Conservation (phyloP, 2,797 vertebrate species). For the Melopsittacus undulatus region DNA sequence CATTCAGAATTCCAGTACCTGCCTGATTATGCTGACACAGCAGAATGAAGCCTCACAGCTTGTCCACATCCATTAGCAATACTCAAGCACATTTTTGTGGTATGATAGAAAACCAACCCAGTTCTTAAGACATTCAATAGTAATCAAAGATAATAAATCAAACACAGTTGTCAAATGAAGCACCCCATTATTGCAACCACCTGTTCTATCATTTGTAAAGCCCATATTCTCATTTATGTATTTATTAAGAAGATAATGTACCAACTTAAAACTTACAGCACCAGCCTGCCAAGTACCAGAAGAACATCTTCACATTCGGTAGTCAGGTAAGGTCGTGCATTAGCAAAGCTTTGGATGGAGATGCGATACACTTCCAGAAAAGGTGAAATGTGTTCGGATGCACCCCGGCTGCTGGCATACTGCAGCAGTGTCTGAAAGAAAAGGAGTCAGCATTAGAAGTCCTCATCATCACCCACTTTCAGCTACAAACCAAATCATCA, state of each 20-base stretch:
- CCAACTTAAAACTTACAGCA: constrained; percentile 87
- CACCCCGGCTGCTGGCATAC: constrained; percentile 92
- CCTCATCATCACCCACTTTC: neutral
- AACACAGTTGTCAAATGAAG: neutral
- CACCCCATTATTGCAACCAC: neutral
- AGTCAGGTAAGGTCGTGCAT: constrained; percentile 92
- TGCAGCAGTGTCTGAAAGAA: constrained; percentile 89
- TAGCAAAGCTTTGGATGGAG: constrained; percentile 95
- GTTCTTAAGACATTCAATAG: neutral
- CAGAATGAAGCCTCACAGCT: neutral
- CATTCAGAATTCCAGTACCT: neutral
- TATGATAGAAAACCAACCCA: neutral
- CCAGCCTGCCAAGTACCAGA: constrained; percentile 93
- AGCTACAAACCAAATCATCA: constrained; percentile 8
- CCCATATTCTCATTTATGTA: neutral
- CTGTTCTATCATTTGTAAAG: neutral
- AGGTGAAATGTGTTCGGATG: constrained; percentile 90
- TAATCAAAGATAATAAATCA: neutral
- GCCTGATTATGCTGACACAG: neutral
- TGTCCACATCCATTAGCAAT: neutral
- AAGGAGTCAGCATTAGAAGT: constrained; percentile 41
- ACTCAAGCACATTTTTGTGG: neutral
- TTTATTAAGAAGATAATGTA: neutral
- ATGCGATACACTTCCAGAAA: constrained; percentile 96
- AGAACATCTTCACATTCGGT: constrained; percentile 93